phyloP scores from a whole-genome alignment of 2,113 vertebrate genomes.

The Equus quagga region DNA sequence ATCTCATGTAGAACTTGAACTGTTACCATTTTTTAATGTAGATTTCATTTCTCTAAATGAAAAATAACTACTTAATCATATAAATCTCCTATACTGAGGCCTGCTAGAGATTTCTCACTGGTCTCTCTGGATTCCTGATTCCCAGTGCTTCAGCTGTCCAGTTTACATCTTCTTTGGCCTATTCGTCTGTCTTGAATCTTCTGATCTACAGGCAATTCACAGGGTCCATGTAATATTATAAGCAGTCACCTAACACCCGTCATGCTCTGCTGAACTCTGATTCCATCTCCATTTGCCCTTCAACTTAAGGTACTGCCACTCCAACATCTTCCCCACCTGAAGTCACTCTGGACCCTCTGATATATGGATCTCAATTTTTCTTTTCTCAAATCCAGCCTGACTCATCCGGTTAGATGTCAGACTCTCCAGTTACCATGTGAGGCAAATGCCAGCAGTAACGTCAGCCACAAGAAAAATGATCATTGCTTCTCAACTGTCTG shows the following conservation, averaged over 20 bases:
- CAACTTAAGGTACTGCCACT: neutral
- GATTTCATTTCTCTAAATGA: constrained; percentile 12
- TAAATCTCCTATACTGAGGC: neutral
- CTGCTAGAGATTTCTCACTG: neutral
- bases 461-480: neutral
- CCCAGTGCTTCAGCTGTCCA: neutral
- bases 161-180: neutral
- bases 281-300: neutral
- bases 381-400: neutral
- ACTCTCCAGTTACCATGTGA: neutral
- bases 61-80: neutral
- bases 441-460: neutral
- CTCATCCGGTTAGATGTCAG: neutral
- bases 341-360: neutral
- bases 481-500: neutral
- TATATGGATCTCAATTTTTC: neutral
- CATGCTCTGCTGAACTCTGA: neutral
- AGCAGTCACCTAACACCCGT: neutral
- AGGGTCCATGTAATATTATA: neutral
- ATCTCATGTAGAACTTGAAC: neutral
- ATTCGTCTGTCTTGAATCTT: neutral
- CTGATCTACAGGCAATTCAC: neutral
- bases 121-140: neutral
- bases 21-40: neutral
- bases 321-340: neutral